phyloP scores from a whole-genome alignment of 2,888 invertebrate genomes.

The Harpagoxenus sublaevis region DNA sequence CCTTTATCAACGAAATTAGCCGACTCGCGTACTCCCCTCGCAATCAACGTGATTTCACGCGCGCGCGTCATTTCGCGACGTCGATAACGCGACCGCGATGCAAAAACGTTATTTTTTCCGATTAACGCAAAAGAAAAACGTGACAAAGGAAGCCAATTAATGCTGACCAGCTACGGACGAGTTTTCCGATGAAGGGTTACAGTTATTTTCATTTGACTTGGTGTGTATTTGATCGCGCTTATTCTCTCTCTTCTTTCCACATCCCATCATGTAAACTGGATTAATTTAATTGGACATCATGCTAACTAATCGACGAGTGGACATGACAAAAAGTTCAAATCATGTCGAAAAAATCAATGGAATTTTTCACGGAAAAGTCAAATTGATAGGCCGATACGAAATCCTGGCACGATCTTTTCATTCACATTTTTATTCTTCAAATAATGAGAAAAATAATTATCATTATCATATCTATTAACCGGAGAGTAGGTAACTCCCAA shows the following conservation, averaged over 20 bases:
- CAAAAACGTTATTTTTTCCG: not conserved
- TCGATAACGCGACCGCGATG: slow-evolving; percentile 7
- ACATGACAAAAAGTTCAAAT: slow-evolving; percentile 18
- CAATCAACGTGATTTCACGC: slow-evolving; percentile 31
- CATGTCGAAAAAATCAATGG: slow-evolving; percentile 47
- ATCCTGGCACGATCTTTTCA: not conserved
- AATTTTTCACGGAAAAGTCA: slow-evolving; percentile 23
- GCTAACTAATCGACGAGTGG: slow-evolving; percentile 48
- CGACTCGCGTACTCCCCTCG: slow-evolving; percentile 4
- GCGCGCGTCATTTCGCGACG: not conserved
- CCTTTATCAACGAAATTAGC: slow-evolving; percentile 49
- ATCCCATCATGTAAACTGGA: slow-evolving; percentile 31
- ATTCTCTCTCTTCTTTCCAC: not conserved
- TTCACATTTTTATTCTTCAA: not conserved
- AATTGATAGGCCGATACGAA: slow-evolving; percentile 19
- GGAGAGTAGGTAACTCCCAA: not conserved
- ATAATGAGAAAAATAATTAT: slow-evolving; percentile 7
- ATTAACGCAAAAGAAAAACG: not conserved
- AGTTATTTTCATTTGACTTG: slow-evolving; percentile 36
- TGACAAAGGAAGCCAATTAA: slow-evolving; percentile 32
- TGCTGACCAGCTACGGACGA: not conserved
- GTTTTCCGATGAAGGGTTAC: slow-evolving; percentile 9
- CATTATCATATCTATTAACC: not conserved
- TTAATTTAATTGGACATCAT: slow-evolving; percentile 56
- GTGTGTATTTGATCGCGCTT: slow-evolving; percentile 18